phyloP scores from a whole-genome alignment of 2,113 vertebrate species.

The Chionodraco myersi region DNA sequence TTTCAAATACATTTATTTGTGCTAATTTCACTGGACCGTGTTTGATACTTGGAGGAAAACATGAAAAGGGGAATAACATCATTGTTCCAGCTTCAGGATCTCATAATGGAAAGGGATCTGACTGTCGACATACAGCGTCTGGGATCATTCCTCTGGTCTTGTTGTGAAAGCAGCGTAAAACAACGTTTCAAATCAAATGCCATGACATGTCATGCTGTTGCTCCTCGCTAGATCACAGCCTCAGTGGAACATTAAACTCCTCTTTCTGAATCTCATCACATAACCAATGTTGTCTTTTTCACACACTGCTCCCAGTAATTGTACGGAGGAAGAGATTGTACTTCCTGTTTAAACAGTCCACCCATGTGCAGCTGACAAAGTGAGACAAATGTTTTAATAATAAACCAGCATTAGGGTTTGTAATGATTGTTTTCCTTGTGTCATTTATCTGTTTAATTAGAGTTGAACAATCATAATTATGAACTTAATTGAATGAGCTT shows the following conservation, averaged over 20 bases:
- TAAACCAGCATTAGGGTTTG: slow-evolving; percentile 3
- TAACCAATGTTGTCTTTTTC: slow-evolving; percentile 6
- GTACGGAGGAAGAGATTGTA: slow-evolving; percentile 1
- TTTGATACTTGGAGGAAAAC: background rate
- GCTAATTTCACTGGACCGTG: background rate
- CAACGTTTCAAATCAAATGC: background rate
- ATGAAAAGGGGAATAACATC: background rate
- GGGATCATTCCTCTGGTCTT: background rate
- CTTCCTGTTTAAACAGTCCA: slow-evolving; percentile 50
- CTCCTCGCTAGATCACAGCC: background rate
- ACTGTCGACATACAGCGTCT: background rate
- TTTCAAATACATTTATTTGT: background rate
- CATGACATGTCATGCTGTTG: background rate
- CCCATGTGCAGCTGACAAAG: slow-evolving; percentile 31
- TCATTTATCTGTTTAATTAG: background rate
- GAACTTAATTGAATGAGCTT: background rate
- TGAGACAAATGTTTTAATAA: background rate
- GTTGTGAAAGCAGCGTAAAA: background rate
- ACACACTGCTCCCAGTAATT: slow-evolving; percentile 15
- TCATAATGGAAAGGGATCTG: background rate
- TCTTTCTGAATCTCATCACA: slow-evolving; percentile 7
- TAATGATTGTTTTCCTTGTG: slow-evolving; percentile 3
- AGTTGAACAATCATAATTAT: background rate
- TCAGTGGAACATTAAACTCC: background rate
- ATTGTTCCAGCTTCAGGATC: background rate